phyloP scores from a whole-genome alignment of 2,113 vertebrate genomes.

The Lepidothrix coronata region DNA sequence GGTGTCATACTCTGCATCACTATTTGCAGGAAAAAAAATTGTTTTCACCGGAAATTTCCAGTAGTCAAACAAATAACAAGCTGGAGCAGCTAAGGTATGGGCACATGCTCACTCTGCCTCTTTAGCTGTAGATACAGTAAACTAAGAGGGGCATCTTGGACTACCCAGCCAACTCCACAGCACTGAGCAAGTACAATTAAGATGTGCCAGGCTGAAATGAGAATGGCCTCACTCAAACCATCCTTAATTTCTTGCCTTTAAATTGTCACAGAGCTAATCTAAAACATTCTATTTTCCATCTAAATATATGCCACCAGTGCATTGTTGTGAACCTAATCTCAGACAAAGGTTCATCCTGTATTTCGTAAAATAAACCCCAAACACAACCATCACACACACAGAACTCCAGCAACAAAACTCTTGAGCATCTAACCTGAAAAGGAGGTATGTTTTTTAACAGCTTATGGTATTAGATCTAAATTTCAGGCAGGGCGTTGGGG shows the following conservation, averaged over 20 bases:
- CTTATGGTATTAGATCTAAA: neutral
- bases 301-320: neutral
- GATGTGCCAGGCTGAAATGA: neutral
- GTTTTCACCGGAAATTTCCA: neutral
- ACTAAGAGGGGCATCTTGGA: neutral
- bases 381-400: neutral
- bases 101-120: neutral
- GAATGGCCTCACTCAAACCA: neutral
- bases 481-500: neutral
- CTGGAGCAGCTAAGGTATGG: neutral
- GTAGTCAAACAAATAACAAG: neutral
- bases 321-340: neutral
- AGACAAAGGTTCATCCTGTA: neutral
- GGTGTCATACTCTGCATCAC: neutral
- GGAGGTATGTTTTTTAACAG: neutral
- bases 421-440: neutral
- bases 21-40: neutral
- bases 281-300: neutral
- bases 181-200: neutral
- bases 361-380: neutral
- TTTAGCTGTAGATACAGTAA: neutral
- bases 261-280: neutral
- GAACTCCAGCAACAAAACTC: neutral
- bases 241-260: neutral
- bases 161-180: neutral